Conservation (phyloP, 2,113 vertebrate genomes). For the Marmota flaviventris region DNA sequence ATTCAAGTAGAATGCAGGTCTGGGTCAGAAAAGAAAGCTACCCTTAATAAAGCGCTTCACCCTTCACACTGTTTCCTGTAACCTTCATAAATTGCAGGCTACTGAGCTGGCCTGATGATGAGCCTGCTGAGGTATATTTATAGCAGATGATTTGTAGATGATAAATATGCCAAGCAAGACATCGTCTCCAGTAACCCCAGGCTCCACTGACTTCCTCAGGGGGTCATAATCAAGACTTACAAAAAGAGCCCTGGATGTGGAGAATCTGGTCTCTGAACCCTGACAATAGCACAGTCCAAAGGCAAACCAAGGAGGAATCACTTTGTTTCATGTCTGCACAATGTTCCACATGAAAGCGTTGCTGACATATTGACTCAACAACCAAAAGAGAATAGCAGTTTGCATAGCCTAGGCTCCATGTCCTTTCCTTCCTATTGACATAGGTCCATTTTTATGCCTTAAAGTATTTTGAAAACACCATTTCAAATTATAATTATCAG, state of each 20-base stretch:
- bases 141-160: constrained; percentile 78
- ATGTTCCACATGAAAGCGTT: neutral
- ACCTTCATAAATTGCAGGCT: constrained; percentile 67
- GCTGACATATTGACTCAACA: neutral
- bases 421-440: neutral
- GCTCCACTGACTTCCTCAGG: constrained; percentile 58
- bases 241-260: neutral
- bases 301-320: neutral
- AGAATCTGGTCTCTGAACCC: constrained; percentile 22
- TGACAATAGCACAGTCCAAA: constrained; percentile 24
- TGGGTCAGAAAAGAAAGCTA: constrained; percentile 6
- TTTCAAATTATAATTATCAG: neutral
- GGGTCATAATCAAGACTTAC: constrained; percentile 67
- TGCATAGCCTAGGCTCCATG: neutral
- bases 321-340: neutral
- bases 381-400: neutral
- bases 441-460: neutral
- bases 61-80: constrained; percentile 75
- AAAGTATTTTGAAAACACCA: neutral
- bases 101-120: constrained; percentile 62
- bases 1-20: constrained; percentile 16
- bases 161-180: constrained; percentile 72
- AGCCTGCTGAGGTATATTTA: constrained; percentile 79
- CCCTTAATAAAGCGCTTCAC: constrained; percentile 44
- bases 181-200: constrained; percentile 57